Conservation (phyloP, 2,113 vertebrate species). For the Dasypus novemcinctus region DNA sequence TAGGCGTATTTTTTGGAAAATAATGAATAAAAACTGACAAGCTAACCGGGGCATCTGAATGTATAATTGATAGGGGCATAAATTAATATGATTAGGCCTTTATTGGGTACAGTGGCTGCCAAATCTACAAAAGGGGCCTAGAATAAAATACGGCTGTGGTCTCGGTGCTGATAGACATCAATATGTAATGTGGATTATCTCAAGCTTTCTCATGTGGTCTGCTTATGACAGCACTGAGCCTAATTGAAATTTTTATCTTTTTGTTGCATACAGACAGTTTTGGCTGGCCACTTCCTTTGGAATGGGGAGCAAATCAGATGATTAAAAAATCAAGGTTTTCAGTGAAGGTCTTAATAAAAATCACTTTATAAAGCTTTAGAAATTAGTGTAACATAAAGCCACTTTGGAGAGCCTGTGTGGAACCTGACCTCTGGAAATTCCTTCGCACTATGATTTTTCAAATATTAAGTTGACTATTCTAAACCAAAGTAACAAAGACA, state of each 20-base stretch:
- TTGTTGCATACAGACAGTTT: conserved; percentile 87
- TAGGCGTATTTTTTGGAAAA: conserved; percentile 89
- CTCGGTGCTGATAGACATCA: conserved; percentile 90
- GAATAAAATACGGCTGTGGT: conserved; percentile 89
- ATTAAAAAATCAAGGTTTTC: conserved; percentile 79
- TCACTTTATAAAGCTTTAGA: conserved; percentile 73
- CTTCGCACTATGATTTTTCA: conserved; percentile 55
- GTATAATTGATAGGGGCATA: conserved; percentile 95
- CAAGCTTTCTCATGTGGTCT: conserved; percentile 87
- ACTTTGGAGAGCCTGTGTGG: conserved; percentile 69
- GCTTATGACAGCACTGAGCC: conserved; percentile 87
- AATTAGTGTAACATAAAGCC: conserved; percentile 66
- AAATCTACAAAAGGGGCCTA: conserved; percentile 87
- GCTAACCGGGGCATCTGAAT: conserved; percentile 92
- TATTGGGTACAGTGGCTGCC: conserved; percentile 88
- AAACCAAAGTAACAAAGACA: conserved; percentile 55
- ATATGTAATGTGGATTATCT: conserved; percentile 93
- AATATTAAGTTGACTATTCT: conserved; percentile 57
- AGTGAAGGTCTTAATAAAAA: conserved; percentile 75
- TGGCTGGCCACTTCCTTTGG: conserved; percentile 83
- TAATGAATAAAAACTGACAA: conserved; percentile 94
- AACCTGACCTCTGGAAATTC: conserved; percentile 49
- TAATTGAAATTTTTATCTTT: conserved; percentile 93
- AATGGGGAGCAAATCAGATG: conserved; percentile 79
- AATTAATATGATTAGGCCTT: conserved; percentile 94